A percentile compares a stretch with the other conserved stretches of the same genome.
Evolutionary conservation across 2,888 invertebrate species (phyloP).

Genomic region (Dastarcus helophoroides): DNA sequence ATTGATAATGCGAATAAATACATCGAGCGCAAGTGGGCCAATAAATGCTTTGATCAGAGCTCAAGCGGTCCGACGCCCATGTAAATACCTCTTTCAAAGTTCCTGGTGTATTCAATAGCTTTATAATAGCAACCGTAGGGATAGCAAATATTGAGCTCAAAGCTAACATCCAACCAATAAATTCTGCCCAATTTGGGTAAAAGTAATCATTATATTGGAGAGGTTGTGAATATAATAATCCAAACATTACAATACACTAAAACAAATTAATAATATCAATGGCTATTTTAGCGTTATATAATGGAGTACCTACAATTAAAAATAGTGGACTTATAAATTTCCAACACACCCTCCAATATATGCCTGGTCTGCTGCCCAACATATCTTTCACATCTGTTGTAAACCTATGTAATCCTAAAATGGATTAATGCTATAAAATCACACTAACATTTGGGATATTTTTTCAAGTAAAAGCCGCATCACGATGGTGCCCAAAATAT

Average conservation of each 20-base stretch:
- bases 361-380: constrained; percentile 62
- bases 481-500: too few relatives aligned
- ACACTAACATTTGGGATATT: too few relatives aligned
- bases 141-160: constrained; percentile 64
- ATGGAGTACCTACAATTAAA: constrained; percentile 63
- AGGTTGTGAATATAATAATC: constrained; percentile 52
- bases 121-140: constrained; percentile 52
- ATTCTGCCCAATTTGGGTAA: constrained; percentile 61
- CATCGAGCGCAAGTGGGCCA: too few relatives aligned
- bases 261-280: constrained; percentile 9
- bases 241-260: constrained; percentile 56
- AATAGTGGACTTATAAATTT: constrained; percentile 72
- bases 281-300: too few relatives aligned
- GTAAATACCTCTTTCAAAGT: constrained; percentile 50
- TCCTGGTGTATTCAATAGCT: constrained; percentile 53
- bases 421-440: too few relatives aligned
- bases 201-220: constrained; percentile 55
- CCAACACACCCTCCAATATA: constrained; percentile 79
- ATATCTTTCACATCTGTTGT: constrained; percentile 69
- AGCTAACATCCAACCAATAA: constrained; percentile 60
- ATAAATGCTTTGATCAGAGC: too few relatives aligned
- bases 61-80: too few relatives aligned
- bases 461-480: too few relatives aligned
- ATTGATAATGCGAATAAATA: too few relatives aligned
- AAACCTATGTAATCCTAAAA: constrained; percentile 59